A percentile compares a stretch with the other conserved stretches of the same genome.
Conservation (phyloP, 1,140 invertebrate species). For the Bombyx mori region ASM3026992v2 NC_085133.1:1907501-1908000, state of each 20-base stretch:
- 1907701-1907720: constrained; percentile 81
- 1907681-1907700: constrained; percentile 90
- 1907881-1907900: too few species aligned
- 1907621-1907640: constrained; percentile 32
- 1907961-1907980: too few species aligned
- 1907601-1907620: constrained; percentile 26
- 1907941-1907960: too few species aligned
- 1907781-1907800: constrained; percentile 20
- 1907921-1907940: too few species aligned
- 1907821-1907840: not conserved
- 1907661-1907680: constrained; percentile 77
- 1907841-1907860: not conserved
- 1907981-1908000: too few species aligned
- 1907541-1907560: constrained; percentile 8
- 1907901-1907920: too few species aligned
- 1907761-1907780: constrained; percentile 31
- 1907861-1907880: not conserved
- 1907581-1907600: constrained; percentile 7
- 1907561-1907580: constrained; percentile 14
- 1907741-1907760: constrained; percentile 57
- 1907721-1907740: constrained; percentile 25
- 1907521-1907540: constrained; percentile 21
- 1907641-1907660: constrained; percentile 88
- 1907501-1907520: constrained; percentile 29
- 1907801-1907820: constrained; percentile 33